Base-by-base conservation (phyloP, 2,888 invertebrate genomes). In the Conchocele bisecta region DNA sequence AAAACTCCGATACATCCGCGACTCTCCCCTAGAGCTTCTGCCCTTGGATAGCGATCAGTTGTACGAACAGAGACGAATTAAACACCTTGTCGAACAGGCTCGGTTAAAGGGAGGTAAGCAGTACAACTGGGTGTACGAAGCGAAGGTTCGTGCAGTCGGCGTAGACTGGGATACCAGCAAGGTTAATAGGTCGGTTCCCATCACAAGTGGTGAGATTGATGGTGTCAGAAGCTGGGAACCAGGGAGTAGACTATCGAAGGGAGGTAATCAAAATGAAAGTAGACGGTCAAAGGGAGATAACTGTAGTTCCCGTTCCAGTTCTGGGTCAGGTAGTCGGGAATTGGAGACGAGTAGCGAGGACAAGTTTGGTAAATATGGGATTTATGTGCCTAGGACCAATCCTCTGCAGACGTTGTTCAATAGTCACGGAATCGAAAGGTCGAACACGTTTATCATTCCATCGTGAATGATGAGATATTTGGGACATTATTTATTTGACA, bases 81-180 rank as follows among this genome's bases (percentile, higher is more conserved):
- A 71, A 54, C 82, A 82, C 71, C 66, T 84, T 13, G 63, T 84
- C 11, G 81, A 82, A 44, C 83, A 84, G 41, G 77, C 81, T 17
- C 65, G 79, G 31, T 50, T 81, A n/a, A 84, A 84, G 61, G 74
- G 83, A n/a, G 74, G 68, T 17, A 76, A 76, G 24, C 75, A 81
- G 28, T 78, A 68, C 69, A 76, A 79, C 54, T 83, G 83, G 83
- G 56, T 83, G 31, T 72, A 72, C 48, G 79, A 81, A 35, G 73
- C 68, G 9, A 68, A 73, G 29, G 54, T 64, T 24, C 65, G 56
- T 28, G 28, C 66, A n/a, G 46, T 63, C 33, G 72, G 60, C n/a
- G 50, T 69, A 26, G 66, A 76, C 46, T 72, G 76, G 72, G 54
- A 53, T 20, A 37, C 65, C 7, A 58, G 61, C 15, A 59, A 65